phyloP scores from a whole-genome alignment of 2,113 vertebrate genomes.

The Mirza zaza region DNA sequence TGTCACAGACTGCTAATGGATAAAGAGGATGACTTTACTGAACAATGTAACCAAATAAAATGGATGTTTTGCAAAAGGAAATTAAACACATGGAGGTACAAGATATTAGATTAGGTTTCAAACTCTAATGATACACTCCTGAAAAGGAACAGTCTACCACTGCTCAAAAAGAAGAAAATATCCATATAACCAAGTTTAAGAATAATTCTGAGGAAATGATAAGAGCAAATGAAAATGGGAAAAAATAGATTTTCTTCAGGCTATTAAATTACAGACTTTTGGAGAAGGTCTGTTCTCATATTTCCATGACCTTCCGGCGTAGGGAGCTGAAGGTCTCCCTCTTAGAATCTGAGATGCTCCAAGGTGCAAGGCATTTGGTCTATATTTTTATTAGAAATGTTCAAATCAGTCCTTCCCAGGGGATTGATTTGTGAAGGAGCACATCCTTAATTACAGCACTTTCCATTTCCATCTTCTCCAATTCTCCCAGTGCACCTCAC shows the following conservation, averaged over 20 bases:
- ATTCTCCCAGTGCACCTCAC: background rate
- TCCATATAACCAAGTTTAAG: conserved; percentile 60
- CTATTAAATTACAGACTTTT: conserved; percentile 65
- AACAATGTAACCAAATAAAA: conserved; percentile 59
- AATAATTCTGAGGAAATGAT: conserved; percentile 74
- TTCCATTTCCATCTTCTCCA: background rate
- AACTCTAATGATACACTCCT: conserved; percentile 46
- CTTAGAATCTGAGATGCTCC: background rate
- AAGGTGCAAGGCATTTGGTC: background rate
- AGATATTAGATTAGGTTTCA: conserved; percentile 67
- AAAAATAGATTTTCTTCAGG: conserved; percentile 52
- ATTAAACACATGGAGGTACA: conserved; percentile 62
- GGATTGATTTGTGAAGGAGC: background rate
- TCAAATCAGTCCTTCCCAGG: background rate
- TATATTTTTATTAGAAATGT: conserved; percentile 16
- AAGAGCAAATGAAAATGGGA: conserved; percentile 56
- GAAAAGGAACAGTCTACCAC: background rate
- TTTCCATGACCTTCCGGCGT: background rate
- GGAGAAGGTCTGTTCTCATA: conserved; percentile 46
- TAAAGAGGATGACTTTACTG: conserved; percentile 54
- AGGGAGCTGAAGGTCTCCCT: background rate
- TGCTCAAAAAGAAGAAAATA: conserved; percentile 60
- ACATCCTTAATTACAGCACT: background rate
- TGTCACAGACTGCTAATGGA: conserved; percentile 54
- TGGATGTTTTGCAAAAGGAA: conserved; percentile 61